Conservation (phyloP, 2,888 invertebrate genomes). For the Leptinotarsa rubiginosa region DNA sequence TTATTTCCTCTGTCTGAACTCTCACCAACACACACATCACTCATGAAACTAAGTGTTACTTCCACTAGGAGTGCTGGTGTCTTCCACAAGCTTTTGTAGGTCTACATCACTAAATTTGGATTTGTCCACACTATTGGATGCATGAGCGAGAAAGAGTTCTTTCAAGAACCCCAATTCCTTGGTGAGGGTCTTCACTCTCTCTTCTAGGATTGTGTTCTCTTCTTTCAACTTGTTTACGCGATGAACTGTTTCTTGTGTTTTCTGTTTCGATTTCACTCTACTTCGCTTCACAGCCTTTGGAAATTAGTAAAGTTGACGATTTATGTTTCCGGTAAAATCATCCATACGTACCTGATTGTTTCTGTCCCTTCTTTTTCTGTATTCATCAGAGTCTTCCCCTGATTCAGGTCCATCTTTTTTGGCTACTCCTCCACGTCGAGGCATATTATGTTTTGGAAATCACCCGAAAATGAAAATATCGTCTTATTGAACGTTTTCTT, state of each 20-base stretch:
- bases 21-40: neutral
- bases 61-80: slow-evolving; percentile 59
- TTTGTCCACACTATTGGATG: slow-evolving; percentile 71
- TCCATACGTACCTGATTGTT: slow-evolving; percentile 76
- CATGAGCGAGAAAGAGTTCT: slow-evolving; percentile 84
- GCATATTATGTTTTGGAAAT: slow-evolving; percentile 48
- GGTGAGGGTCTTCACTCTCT: slow-evolving; percentile 83
- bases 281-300: slow-evolving; percentile 84
- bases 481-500: neutral
- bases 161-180: slow-evolving; percentile 85
- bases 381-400: slow-evolving; percentile 76
- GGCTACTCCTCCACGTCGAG: slow-evolving; percentile 55
- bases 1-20: neutral
- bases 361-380: slow-evolving; percentile 78
- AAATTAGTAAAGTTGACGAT: slow-evolving; percentile 40
- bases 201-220: slow-evolving; percentile 83
- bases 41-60: slow-evolving; percentile 24
- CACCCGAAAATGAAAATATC: neutral
- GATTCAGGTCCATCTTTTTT: slow-evolving; percentile 70
- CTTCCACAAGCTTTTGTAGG: slow-evolving; percentile 71
- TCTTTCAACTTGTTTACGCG: slow-evolving; percentile 80
- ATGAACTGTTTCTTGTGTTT: slow-evolving; percentile 81
- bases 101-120: slow-evolving; percentile 71
- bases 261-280: slow-evolving; percentile 80
- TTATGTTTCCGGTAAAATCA: neutral